These are phyloP conservation scores for Manduca sexta DNA, from an alignment of 1,140 invertebrate species.

Conservation along the genomic window DNA sequence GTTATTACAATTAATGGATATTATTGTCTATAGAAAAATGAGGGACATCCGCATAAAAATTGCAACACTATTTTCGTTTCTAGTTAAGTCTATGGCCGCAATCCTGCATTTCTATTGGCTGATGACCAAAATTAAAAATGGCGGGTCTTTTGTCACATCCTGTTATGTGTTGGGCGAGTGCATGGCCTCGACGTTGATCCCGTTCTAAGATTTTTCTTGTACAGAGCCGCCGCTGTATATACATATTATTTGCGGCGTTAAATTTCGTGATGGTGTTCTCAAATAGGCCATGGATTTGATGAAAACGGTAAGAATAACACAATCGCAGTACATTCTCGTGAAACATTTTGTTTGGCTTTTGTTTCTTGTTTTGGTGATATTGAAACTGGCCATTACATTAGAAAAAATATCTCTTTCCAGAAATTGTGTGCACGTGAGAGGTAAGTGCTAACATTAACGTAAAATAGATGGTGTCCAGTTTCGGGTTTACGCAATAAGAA, in stretches of 20 bases:
- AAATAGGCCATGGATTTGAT: slow-evolving; percentile 73
- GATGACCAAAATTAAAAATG: slow-evolving; percentile 50
- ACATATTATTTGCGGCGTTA: slow-evolving; percentile 60
- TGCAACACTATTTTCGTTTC: slow-evolving; percentile 20
- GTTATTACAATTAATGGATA: too few relatives aligned
- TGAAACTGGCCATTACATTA: slow-evolving; percentile 74
- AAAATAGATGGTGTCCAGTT: slow-evolving; percentile 47
- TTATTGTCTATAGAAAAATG: neutral
- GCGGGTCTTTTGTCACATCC: slow-evolving; percentile 70
- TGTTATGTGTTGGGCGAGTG: slow-evolving; percentile 69
- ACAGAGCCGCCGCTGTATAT: slow-evolving; percentile 51
- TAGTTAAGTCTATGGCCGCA: slow-evolving; percentile 21
- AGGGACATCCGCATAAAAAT: slow-evolving; percentile 32
- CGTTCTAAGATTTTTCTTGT: slow-evolving; percentile 61
- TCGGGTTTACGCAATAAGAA: slow-evolving; percentile 44
- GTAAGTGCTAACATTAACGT: slow-evolving; percentile 66
- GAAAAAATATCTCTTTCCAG: slow-evolving; percentile 74
- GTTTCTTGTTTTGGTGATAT: slow-evolving; percentile 74
- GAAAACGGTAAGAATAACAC: slow-evolving; percentile 68
- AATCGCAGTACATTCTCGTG: slow-evolving; percentile 42
- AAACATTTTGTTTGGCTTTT: slow-evolving; percentile 69
- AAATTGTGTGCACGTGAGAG: slow-evolving; percentile 70
- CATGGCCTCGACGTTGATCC: slow-evolving; percentile 67
- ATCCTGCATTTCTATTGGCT: slow-evolving; percentile 39
- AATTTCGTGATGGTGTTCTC: slow-evolving; percentile 71